These are phyloP conservation scores for Macrotus californicus DNA, from an alignment of 2,113 vertebrate genomes.

Conservation along the genomic window DNA sequence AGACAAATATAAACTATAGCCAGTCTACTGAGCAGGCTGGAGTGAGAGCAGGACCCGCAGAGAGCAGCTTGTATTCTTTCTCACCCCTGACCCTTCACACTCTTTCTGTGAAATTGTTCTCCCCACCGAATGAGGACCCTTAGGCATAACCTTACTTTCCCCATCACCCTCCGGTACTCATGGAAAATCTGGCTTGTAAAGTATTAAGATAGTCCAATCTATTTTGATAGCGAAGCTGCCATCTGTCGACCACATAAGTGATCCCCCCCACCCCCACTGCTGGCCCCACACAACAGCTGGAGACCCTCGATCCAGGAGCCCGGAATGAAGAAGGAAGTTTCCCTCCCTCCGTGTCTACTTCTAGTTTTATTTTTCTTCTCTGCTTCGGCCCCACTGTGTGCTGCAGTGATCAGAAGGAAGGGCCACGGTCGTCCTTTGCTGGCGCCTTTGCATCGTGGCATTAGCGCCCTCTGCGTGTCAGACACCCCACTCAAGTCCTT, in stretches of 20 bases:
- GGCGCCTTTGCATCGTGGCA: too few relatives aligned
- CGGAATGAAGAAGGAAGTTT: not conserved
- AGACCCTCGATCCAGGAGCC: not conserved
- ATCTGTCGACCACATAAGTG: not conserved
- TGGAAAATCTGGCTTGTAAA: not conserved
- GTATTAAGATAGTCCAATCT: not conserved
- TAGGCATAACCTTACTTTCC: not conserved
- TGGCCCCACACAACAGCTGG: rapidly evolving
- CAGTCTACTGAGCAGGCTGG: not conserved
- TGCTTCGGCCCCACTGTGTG: not conserved
- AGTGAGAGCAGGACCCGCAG: not conserved
- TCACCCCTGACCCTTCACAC: not conserved
- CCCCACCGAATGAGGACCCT: not conserved
- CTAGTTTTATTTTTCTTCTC: not conserved
- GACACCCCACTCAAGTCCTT: not conserved
- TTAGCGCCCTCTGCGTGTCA: not conserved
- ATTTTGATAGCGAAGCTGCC: not conserved
- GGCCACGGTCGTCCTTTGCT: not conserved
- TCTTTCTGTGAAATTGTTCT: not conserved
- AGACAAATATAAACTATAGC: conserved; percentile 26
- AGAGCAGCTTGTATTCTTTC: not conserved
- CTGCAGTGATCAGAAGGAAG: not conserved
- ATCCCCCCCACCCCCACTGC: not conserved
- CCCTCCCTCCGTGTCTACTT: not conserved
- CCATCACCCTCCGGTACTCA: not conserved